Evolutionary conservation across 2,888 invertebrate genomes (phyloP).

Genomic region (Hololepta plana): DNA sequence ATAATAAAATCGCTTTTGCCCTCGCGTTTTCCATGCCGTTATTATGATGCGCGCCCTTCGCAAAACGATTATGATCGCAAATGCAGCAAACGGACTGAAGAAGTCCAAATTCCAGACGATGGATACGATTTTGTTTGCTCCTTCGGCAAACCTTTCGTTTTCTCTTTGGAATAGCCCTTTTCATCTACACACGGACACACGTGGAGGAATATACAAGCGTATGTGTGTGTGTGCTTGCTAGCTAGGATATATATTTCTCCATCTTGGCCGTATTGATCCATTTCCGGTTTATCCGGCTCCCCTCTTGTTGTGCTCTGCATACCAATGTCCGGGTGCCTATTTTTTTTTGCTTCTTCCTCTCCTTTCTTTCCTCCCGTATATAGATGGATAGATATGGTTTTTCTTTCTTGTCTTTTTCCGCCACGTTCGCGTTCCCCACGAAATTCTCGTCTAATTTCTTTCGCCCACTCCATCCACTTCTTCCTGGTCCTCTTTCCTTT

Average conservation of each 20-base stretch:
- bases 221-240: conserved; percentile 12
- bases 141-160: neutral
- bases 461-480: conserved; percentile 8
- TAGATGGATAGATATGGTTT: no score
- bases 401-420: no score
- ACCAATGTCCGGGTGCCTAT: conserved; percentile 35
- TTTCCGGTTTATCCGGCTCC: conserved; percentile 29
- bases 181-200: neutral
- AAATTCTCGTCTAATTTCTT: no score
- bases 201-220: neutral
- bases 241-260: conserved; percentile 27
- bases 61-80: no score
- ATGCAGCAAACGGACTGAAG: no score
- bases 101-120: no score
- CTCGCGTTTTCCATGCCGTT: no score
- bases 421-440: no score
- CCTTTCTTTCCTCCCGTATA: conserved; percentile 14
- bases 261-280: conserved; percentile 29
- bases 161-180: conserved; percentile 1
- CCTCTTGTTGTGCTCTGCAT: conserved; percentile 39
- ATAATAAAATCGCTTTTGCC: no score
- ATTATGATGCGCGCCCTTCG: no score
- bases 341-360: conserved; percentile 27
- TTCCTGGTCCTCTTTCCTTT: no score
- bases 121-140: no score